phyloP scores from a whole-genome alignment of 2,888 invertebrate species.

The Gryllus longicercus region DNA sequence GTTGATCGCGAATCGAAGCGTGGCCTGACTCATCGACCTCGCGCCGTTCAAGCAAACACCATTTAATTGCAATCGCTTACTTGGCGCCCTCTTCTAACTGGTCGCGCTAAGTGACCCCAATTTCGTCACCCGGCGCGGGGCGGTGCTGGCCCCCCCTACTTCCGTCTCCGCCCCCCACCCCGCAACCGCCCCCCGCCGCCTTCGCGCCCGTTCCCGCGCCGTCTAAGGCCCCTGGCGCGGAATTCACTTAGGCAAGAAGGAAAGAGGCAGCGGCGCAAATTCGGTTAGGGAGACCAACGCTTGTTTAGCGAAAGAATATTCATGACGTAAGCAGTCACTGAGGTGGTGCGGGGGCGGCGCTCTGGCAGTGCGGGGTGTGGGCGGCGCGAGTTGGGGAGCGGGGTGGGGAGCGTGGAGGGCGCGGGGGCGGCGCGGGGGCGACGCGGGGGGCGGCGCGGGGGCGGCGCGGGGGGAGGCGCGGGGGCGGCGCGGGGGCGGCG shows the following conservation, averaged over 20 bases:
- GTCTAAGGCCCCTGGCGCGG: not conserved
- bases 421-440: too few relatives aligned
- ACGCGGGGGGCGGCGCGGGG: too few relatives aligned
- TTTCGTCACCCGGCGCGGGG: not conserved
- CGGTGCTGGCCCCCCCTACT: too few relatives aligned
- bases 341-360: not conserved
- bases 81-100: not conserved
- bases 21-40: too few relatives aligned
- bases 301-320: conserved; percentile 3
- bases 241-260: conserved; percentile 17
- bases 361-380: not conserved
- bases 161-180: too few relatives aligned
- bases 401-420: too few relatives aligned
- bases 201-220: too few relatives aligned
- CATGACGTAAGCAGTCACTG: not conserved
- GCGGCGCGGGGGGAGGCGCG: too few relatives aligned
- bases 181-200: too few relatives aligned
- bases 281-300: not conserved
- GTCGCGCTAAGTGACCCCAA: not conserved
- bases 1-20: too few relatives aligned
- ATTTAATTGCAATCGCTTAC: not conserved
- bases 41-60: not conserved
- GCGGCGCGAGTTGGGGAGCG: too few relatives aligned
- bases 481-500: too few relatives aligned
- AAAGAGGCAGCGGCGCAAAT: not conserved